Percentiles rank a stretch among this genome's conserved stretches.
Conservation (phyloP, 2,113 vertebrate species). For the Ceyx cyanopectus region DNA sequence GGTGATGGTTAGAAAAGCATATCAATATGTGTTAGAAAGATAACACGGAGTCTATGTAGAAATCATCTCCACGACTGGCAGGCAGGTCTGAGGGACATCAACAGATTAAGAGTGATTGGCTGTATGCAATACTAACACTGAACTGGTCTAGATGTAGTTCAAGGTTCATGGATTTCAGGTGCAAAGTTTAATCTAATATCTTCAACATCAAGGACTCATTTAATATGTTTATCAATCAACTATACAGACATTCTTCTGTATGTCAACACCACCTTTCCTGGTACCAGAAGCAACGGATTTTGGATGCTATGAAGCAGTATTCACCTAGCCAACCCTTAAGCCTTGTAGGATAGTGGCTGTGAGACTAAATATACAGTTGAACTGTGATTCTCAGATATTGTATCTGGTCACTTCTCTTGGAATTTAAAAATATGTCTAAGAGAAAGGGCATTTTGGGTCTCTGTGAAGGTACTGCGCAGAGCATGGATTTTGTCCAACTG, state of each 20-base stretch:
- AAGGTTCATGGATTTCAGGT: background rate
- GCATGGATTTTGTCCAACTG: background rate
- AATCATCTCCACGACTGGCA: background rate
- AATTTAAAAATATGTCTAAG: background rate
- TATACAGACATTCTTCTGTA: background rate
- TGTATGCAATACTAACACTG: background rate
- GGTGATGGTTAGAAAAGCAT: background rate
- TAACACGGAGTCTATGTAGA: background rate
- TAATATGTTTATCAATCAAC: background rate
- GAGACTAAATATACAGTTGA: background rate
- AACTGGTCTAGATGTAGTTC: background rate
- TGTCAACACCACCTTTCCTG: background rate
- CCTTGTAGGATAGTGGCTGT: background rate
- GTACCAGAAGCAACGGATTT: background rate
- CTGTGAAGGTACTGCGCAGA: background rate
- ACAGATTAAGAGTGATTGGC: background rate
- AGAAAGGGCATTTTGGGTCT: background rate
- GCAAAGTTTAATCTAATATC: background rate
- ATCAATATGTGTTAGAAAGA: background rate
- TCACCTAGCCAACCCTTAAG: background rate
- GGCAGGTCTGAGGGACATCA: background rate
- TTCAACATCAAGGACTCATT: background rate
- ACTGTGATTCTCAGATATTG: background rate
- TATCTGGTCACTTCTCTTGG: background rate
- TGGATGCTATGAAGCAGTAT: background rate